Evolutionary conservation across 92 coral and sea anemone genomes (phyloP).

Genomic region (Umimayanthus chanpuru): DNA sequence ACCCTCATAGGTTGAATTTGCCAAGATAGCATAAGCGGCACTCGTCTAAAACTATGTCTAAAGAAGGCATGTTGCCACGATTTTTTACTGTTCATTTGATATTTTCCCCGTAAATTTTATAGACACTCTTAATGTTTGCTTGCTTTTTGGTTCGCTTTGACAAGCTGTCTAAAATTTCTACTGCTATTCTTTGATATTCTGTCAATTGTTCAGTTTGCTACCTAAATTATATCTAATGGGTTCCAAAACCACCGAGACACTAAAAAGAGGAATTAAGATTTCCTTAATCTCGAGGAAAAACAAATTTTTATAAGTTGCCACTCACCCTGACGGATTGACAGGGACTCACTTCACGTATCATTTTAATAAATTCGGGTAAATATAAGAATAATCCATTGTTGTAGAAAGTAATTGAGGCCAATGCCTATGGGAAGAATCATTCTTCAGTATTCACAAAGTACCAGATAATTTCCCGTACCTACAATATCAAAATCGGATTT

Average conservation of each 20-base stretch:
- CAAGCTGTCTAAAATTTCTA: background rate
- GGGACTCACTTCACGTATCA: background rate
- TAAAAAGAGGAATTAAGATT: background rate
- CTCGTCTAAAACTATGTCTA: too few species aligned
- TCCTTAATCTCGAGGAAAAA: background rate
- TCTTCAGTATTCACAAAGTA: background rate
- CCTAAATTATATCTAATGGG: background rate
- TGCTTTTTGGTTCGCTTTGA: background rate
- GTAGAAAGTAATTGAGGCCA: background rate
- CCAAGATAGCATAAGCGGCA: too few species aligned
- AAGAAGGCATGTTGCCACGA: too few species aligned
- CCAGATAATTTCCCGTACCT: background rate
- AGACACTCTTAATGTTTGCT: background rate
- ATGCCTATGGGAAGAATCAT: background rate
- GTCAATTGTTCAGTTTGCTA: background rate
- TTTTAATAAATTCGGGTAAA: slow-evolving; percentile 26
- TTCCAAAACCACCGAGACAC: background rate
- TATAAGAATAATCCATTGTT: background rate
- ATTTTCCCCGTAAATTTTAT: background rate
- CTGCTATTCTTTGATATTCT: background rate
- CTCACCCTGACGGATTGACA: slow-evolving; percentile 4
- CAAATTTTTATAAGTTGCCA: background rate
- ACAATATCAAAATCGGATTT: too few species aligned
- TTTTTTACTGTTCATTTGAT: background rate
- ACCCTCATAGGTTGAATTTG: too few species aligned